Base-by-base conservation (phyloP, 2,113 vertebrate species). In the Hymenochirus boettgeri region DNA sequence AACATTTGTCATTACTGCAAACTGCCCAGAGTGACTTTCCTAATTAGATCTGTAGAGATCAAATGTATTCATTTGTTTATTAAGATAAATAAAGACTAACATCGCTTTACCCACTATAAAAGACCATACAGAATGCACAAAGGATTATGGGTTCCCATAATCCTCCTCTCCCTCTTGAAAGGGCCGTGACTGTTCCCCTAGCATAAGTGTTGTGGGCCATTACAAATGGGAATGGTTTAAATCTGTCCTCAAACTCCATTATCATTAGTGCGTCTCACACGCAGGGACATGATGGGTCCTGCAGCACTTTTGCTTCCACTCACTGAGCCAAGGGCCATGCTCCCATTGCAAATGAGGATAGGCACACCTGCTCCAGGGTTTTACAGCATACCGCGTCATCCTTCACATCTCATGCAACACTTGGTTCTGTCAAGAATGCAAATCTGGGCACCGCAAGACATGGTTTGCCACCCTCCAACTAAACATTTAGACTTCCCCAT, bases 351-450 rank as follows among this genome's bases (percentile, higher is more conserved):
- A 84, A 90, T 85, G 90, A 89, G 91, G 90, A 86, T 75, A 88
- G 86, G 87, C 87, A 86, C 92, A 92, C 92, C 94, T 96, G 92
- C 93, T 94, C 91, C 77, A 85, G 91, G 91, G 92, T 90, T 90
- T 85, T 85, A 80, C 81, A 78, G 88, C 90, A 89, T 86, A 78
- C 91, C 79, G 81, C 75, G 85, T 85, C 92, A 94, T 93, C 89
- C 89, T 89, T 93, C 93, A 93, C 91, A 89, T 88, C 92, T 89
- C 92, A 86, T 76, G 88, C 90, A 82, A 88, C 85, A 82, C 90
- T 90, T 87, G n/a, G 89, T 82, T 92, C 90, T 86, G 90, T 89
- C 85, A n/a, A 83, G 89, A 83, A 90, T 85, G 82, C 80, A 76
- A 84, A 27, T 56, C 57, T 69, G n/a, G 65, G 65, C 65, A 60